Conservation (phyloP, 2,797 vertebrate genomes). For the Lutjanus campechanus region DNA sequence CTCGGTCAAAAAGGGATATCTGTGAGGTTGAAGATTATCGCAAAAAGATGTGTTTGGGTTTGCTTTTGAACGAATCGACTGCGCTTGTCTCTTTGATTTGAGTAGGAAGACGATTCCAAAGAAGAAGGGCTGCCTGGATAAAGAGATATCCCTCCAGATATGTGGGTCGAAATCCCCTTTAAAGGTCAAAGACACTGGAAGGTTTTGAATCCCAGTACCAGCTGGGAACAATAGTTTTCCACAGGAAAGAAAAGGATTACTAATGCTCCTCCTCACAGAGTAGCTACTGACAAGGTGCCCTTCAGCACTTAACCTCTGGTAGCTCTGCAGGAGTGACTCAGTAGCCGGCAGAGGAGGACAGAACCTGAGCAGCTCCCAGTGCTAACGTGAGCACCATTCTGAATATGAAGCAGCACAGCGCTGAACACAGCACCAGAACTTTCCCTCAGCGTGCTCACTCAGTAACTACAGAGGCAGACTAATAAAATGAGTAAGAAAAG, state of each 20-base stretch:
- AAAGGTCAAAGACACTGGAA: conserved; percentile 19
- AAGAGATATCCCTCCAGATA: conserved; percentile 14
- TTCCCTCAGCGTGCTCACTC: not conserved
- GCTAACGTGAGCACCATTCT: conserved; percentile 18
- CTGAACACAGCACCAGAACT: conserved; percentile 14
- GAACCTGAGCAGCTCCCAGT: conserved; percentile 17
- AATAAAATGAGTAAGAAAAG: conserved; percentile 4
- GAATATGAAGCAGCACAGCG: conserved; percentile 40
- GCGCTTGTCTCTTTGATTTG: no score
- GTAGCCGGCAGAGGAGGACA: conserved; percentile 20
- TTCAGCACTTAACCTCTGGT: conserved; percentile 50
- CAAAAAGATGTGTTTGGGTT: no score
- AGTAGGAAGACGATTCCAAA: no score
- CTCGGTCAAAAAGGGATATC: no score
- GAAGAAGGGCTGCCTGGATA: conserved; percentile 5
- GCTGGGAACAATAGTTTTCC: conserved; percentile 20
- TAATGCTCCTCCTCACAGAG: conserved; percentile 18
- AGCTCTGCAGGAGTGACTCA: conserved; percentile 39
- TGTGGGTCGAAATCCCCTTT: not conserved
- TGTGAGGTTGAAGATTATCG: no score
- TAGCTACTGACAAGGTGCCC: conserved; percentile 40
- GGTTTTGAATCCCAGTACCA: conserved; percentile 22
- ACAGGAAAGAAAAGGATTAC: conserved; percentile 19
- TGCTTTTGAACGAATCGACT: no score
- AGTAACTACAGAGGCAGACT: conserved; percentile 1